Evolutionary conservation across 2,888 invertebrate genomes (phyloP), one percentile per base, ranked within the genome.

Genomic region (Oxycera nigricornis): DNA sequence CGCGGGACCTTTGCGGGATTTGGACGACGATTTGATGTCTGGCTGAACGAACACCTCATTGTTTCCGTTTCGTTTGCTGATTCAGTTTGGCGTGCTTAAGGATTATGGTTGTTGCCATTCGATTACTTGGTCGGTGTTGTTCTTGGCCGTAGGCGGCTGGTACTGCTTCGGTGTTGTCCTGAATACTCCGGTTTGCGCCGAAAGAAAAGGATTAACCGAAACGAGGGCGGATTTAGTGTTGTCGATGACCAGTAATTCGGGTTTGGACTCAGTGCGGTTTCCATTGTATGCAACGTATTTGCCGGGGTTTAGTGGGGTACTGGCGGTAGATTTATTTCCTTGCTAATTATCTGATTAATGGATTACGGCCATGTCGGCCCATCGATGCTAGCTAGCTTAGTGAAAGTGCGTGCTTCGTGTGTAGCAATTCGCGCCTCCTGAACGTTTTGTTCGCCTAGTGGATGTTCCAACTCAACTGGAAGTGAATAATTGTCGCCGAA

Each of bases 301-400:
- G 4, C 11, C 17, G 46, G 46, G 11, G 14, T 14, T 46, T 11
- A 17, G 4, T 46, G 3, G 28, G 17, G 14, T 9, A n/a, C 28
- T 35, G 62, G 20, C 39, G 17, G 50, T 17, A 28, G 30, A 65
- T 14, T 24, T 14, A 55, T 22, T 14, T 52, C 70, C 52, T 52
- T 55, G 68, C 4, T 70, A 41, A 68, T 70, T 52, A 55, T 70
- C 70, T 70, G 35, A 70, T 70, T 70, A 52, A 55, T 11, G 55
- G 55, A 46, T 46, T 52, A 39, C 46, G 46, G 24, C 50, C 28
- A 17, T n/a, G 24, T n/a, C 50, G 14, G n/a, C 26, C 30, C 52
- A 30, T 70, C 35, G 46, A 20, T 65, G 41, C 55, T 30, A 52
- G 68, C 24, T 26, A 30, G n/a, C n/a, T n/a, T n/a, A 6, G 67